A percentile compares a stretch with the other conserved stretches of the same genome.
phyloP scores from a whole-genome alignment of 2,888 invertebrate genomes.

The Drosophila dives region DNA sequence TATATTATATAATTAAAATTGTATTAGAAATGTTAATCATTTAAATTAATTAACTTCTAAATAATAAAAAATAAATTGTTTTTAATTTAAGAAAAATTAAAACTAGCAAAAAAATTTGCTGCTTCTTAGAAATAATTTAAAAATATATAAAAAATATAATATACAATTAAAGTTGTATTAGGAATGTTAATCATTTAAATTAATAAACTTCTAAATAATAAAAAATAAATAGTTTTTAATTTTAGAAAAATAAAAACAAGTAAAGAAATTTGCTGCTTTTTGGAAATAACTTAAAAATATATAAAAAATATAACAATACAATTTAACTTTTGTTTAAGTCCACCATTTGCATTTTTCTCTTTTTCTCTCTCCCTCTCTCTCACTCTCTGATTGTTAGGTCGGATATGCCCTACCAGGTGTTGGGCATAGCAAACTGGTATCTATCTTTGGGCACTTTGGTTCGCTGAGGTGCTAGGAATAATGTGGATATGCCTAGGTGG shows the following conservation, averaged over 20 bases:
- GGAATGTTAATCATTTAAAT: no score
- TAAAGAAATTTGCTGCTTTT: neutral
- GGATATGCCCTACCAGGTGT: neutral
- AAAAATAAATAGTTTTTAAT: neutral
- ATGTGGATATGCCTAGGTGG: conserved; percentile 35
- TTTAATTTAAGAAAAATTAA: neutral
- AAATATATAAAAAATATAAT: neutral
- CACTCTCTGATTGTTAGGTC: neutral
- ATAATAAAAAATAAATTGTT: neutral
- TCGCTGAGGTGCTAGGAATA: conserved; percentile 48
- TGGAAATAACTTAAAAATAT: neutral
- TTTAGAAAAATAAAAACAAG: neutral
- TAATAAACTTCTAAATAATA: no score
- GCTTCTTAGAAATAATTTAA: neutral
- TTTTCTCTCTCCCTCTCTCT: no score
- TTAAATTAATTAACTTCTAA: no score
- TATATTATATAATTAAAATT: no score
- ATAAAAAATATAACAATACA: no score
- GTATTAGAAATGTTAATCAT: no score
- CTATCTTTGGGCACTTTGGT: conserved; percentile 29
- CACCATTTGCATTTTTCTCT: neutral
- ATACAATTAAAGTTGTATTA: no score
- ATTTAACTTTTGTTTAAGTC: neutral
- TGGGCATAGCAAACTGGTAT: conserved; percentile 1
- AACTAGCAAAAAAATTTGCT: neutral